Base-by-base conservation (phyloP, 37 sponge, comb jelly and placozoan species). In the Chondrosia reniformis region DNA sequence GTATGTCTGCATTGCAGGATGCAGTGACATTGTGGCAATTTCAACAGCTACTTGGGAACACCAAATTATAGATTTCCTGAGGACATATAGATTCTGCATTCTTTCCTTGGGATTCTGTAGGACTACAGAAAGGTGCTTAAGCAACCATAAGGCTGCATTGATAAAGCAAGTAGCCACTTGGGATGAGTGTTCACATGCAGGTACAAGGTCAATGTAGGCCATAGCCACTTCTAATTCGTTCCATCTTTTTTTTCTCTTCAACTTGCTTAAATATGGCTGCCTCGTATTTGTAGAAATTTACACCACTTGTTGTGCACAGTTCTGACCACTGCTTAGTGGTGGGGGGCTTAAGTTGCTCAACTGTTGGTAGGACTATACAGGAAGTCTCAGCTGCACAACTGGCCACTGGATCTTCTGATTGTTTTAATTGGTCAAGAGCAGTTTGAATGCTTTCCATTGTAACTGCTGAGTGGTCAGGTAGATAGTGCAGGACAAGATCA, bases 1-100 rank as follows among this genome's bases (percentile, higher is more conserved):
- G 44, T 90, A 86, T 30, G 85, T 32, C 66, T 82, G 79, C 91
- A 90, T 90, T 2, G 82, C 91, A 30, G 86, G 91, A 40, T 85
- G 83, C 0, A 90, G 71, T 45, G 25, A 32, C 22, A 67, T 25
- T 9, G 52, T 46, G 1, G 86, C 76, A 27, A 86, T 46, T 9
- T 25, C 8, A n/a, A 33, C 7, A 45, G 85, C 72, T 0, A 22
- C 6, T 2, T 76, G 38, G 3, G 76, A 5, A 21, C 59, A 77
- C 30, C 42, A 17, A 1, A 84, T 3, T 1, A 81, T 38, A 4
- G 74, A 25, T 22, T 62, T 63, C 63, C 67, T 85, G n/a, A 46
- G 31, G 38, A 80, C 79, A 83, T 75, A 81, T 30, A 69, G 33
- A 6, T 79, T 21, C 3, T 34, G 42, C 30, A 19, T 8, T 22